Percentiles rank a stretch among this genome's conserved stretches.
phyloP scores from a whole-genome alignment of 2,113 vertebrate species.

The Agelaius tricolor region DNA sequence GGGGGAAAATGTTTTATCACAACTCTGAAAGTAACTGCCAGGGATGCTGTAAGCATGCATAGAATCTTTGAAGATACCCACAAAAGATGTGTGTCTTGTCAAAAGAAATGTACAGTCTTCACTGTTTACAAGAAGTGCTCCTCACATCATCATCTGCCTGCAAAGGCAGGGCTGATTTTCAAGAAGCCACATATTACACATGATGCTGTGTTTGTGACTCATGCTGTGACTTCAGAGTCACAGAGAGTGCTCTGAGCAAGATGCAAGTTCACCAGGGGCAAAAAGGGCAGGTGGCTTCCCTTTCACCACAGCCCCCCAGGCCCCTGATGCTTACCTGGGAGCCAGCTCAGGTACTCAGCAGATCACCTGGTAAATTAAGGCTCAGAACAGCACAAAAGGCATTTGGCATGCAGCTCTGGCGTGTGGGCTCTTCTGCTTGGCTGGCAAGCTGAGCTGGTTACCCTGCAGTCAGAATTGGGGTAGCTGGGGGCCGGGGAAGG shows the following conservation, averaged over 20 bases:
- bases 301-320: not conserved
- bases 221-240: not conserved
- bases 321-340: not conserved
- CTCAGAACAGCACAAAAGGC: not conserved
- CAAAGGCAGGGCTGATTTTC: not conserved
- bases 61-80: not conserved
- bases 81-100: not conserved
- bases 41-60: not conserved
- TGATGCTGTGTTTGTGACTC: not conserved
- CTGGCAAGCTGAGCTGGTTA: not conserved
- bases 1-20: not conserved
- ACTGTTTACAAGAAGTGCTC: not conserved
- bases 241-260: not conserved
- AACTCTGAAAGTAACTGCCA: not conserved
- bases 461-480: not conserved
- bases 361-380: not conserved
- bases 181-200: not conserved
- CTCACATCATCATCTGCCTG: not conserved
- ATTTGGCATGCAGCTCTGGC: not conserved
- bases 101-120: rapidly evolving
- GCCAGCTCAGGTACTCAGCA: slow-evolving; percentile 4
- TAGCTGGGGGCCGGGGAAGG: not conserved
- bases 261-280: not conserved
- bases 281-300: not conserved
- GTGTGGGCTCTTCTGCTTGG: not conserved